Conservation (phyloP, 2,797 vertebrate species). For the Poeciliopsis turneri region DNA sequence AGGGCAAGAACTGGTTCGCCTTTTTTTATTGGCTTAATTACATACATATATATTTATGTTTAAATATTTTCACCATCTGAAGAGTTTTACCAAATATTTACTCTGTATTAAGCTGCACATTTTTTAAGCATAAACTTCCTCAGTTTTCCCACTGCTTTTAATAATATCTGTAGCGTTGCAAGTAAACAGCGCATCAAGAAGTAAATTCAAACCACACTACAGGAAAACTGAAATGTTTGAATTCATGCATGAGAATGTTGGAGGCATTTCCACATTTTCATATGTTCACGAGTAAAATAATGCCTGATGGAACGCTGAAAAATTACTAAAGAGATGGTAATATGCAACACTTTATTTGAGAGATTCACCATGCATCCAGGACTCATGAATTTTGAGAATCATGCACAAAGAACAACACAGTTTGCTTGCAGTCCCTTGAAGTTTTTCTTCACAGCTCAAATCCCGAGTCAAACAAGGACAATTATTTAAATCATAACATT, state of each 20-base stretch:
- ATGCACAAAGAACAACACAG: neutral
- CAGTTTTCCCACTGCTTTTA: neutral
- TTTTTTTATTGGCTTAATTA: conserved; percentile 4
- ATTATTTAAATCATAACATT: neutral
- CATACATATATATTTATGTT: neutral
- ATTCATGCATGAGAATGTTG: neutral
- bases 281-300: neutral
- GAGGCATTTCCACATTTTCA: neutral
- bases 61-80: neutral
- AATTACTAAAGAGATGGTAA: neutral
- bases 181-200: neutral
- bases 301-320: neutral
- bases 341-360: neutral
- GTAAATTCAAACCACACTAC: neutral
- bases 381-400: neutral
- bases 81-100: neutral
- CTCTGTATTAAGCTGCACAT: neutral
- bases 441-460: neutral
- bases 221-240: neutral
- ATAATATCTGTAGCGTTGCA: neutral
- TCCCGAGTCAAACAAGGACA: neutral
- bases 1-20: conserved; percentile 12
- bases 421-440: neutral
- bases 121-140: neutral
- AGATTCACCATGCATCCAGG: neutral